These are phyloP conservation scores for Vulpes vulpes DNA, from an alignment of 2,113 vertebrate species.

Conservation along the genomic window DNA sequence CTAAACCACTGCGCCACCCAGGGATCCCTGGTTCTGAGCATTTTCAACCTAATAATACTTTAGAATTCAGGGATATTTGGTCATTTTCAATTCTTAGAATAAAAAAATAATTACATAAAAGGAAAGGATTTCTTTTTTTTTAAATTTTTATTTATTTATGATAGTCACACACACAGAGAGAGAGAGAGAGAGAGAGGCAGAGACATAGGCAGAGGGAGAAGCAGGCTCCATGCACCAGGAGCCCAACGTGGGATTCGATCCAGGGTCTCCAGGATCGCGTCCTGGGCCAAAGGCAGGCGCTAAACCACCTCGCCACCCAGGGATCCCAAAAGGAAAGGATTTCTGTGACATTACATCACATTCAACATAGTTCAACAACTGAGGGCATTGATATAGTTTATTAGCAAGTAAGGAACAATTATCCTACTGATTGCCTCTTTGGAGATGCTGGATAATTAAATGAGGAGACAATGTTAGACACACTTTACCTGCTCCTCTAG, in stretches of 20 bases:
- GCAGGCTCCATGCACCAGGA: too few species aligned
- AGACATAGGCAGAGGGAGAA: too few species aligned
- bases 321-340: neutral
- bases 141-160: too few species aligned
- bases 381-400: neutral
- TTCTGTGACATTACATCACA: neutral
- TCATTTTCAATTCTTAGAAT: conserved; percentile 54
- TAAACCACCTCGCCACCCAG: too few species aligned
- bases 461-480: neutral
- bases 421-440: neutral
- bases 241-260: too few species aligned
- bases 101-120: conserved; percentile 45
- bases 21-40: neutral
- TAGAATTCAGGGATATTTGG: neutral
- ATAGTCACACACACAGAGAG: too few species aligned
- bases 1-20: too few species aligned
- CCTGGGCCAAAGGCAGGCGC: too few species aligned
- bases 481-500: neutral
- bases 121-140: neutral
- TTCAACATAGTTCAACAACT: neutral
- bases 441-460: neutral
- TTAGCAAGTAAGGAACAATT: neutral
- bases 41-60: neutral
- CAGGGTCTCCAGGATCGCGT: too few species aligned
- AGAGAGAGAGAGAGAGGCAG: too few species aligned